Evolutionary conservation across 2,888 invertebrate species (phyloP).

Genomic region (Scaptomyza polygonia): DNA sequence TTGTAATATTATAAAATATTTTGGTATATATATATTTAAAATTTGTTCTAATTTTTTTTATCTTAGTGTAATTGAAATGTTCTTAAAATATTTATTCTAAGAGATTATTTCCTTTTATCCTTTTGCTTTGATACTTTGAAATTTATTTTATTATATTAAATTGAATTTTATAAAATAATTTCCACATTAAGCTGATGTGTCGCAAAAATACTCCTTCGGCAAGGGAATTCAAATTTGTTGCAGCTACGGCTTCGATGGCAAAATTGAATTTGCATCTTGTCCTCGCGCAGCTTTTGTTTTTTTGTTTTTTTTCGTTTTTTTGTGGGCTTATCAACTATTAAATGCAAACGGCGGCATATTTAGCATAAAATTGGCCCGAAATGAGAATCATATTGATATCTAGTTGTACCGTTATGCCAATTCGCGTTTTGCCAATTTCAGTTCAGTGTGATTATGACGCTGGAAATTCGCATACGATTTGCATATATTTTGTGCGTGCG

Average conservation of each 20-base stretch:
- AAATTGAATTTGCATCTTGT: slow-evolving; percentile 63
- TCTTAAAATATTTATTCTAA: too few species aligned
- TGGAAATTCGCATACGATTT: slow-evolving; percentile 72
- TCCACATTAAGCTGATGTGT: neutral
- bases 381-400: slow-evolving; percentile 50
- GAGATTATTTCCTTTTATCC: too few species aligned
- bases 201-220: neutral
- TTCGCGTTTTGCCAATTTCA: slow-evolving; percentile 25
- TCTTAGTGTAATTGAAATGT: too few species aligned
- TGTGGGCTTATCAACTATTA: slow-evolving; percentile 75
- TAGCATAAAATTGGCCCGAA: slow-evolving; percentile 71
- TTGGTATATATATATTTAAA: too few species aligned
- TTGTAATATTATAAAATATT: too few species aligned
- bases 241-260: slow-evolving; percentile 39
- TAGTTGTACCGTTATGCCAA: slow-evolving; percentile 6
- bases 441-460: slow-evolving; percentile 62
- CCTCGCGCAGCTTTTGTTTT: slow-evolving; percentile 4
- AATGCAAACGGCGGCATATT: slow-evolving; percentile 74
- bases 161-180: too few species aligned
- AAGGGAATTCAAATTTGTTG: slow-evolving; percentile 38
- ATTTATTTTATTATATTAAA: too few species aligned
- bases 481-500: slow-evolving; percentile 65
- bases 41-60: too few species aligned
- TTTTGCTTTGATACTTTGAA: too few species aligned
- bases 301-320: slow-evolving; percentile 18